Conservation (phyloP, 2,888 invertebrate species). For the Drosophila dives region DNA sequence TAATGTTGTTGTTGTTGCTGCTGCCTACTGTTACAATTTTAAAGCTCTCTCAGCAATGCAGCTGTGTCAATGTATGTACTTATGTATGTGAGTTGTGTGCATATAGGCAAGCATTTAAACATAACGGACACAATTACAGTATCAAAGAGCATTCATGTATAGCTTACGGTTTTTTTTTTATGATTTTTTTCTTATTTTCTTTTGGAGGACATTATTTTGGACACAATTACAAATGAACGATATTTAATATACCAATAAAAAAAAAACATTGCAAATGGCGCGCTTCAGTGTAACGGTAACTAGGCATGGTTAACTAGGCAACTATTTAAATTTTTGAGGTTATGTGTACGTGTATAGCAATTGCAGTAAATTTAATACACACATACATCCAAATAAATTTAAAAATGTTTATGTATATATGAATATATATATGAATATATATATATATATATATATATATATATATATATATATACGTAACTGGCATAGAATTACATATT, state of each 20-base stretch:
- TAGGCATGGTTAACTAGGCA: slow-evolving; percentile 37
- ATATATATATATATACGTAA: slow-evolving; percentile 1
- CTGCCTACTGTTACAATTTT: slow-evolving; percentile 75
- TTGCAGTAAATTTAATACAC: slow-evolving; percentile 41
- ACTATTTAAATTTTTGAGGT: slow-evolving; percentile 59
- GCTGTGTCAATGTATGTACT: slow-evolving; percentile 54
- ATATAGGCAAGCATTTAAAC: slow-evolving; percentile 71
- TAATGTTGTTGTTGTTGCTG: slow-evolving; percentile 22
- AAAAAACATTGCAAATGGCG: slow-evolving; percentile 41
- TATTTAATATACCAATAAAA: slow-evolving; percentile 9
- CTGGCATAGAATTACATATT: slow-evolving; percentile 42
- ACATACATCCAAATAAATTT: background rate
- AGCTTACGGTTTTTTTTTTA: slow-evolving; percentile 62
- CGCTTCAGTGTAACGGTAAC: slow-evolving; percentile 61
- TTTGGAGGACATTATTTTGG: no score
- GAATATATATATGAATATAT: background rate
- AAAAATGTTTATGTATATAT: background rate
- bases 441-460: background rate
- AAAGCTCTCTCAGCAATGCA: slow-evolving; percentile 70
- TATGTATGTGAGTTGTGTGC: slow-evolving; percentile 27
- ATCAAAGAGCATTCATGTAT: slow-evolving; percentile 63
- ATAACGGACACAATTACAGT: slow-evolving; percentile 79
- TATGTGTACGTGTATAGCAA: slow-evolving; percentile 45
- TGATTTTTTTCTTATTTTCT: slow-evolving; percentile 43
- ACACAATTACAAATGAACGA: slow-evolving; percentile 28